These are phyloP conservation scores for Teleopsis dalmanni DNA, from an alignment of 1,140 invertebrate species.

Conservation along the genomic window DNA sequence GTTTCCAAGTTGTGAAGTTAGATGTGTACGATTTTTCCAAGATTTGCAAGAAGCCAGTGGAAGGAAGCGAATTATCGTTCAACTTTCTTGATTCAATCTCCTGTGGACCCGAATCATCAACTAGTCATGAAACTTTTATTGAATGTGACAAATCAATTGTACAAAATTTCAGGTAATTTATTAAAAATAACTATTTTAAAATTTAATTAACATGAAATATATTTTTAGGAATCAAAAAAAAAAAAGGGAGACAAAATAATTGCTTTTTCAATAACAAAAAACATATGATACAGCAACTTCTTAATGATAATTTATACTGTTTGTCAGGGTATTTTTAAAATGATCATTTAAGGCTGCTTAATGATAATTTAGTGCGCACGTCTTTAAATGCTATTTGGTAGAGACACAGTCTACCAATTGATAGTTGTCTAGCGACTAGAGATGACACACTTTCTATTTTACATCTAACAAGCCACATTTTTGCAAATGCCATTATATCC, in stretches of 20 bases:
- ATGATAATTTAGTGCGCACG: too few species aligned
- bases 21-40: conserved; percentile 13
- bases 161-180: not conserved
- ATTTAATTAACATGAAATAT: not conserved
- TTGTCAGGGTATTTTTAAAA: too few species aligned
- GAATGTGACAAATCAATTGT: not conserved
- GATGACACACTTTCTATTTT: too few species aligned
- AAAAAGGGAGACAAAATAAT: not conserved
- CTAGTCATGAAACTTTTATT: conserved; percentile 3
- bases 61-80: conserved; percentile 11
- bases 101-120: conserved; percentile 6
- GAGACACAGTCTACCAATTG: too few species aligned
- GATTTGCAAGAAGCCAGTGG: conserved; percentile 12
- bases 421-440: too few species aligned
- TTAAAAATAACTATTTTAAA: not conserved
- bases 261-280: not conserved
- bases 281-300: not conserved
- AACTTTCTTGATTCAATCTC: conserved; percentile 9
- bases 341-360: too few species aligned
- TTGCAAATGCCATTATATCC: too few species aligned
- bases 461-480: too few species aligned
- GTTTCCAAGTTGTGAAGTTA: conserved; percentile 14
- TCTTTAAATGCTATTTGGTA: too few species aligned
- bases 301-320: too few species aligned
- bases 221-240: not conserved